These are phyloP conservation scores for Bufo bufo DNA, from an alignment of 2,113 vertebrate genomes.

Conservation along the genomic window DNA sequence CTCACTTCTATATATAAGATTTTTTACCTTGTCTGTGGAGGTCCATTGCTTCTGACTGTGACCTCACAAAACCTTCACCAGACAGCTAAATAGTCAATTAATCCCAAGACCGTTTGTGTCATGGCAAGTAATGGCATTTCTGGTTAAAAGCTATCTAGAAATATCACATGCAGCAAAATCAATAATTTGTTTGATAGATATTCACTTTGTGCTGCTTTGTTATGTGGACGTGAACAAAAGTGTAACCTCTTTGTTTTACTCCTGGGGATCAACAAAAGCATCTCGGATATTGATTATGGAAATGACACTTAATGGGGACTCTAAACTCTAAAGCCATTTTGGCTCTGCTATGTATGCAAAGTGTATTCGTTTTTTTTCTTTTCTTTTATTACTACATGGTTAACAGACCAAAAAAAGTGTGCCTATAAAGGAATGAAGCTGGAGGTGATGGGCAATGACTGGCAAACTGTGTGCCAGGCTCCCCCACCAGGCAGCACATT, in stretches of 20 bases:
- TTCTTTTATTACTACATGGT: slow-evolving; percentile 5
- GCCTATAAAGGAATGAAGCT: slow-evolving; percentile 15
- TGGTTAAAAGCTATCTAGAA: slow-evolving; percentile 27
- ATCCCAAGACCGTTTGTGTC: background rate
- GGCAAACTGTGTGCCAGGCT: slow-evolving; percentile 51
- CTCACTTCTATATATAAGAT: background rate
- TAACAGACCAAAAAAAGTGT: slow-evolving; percentile 26
- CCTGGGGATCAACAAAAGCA: slow-evolving; percentile 26
- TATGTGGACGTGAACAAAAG: background rate
- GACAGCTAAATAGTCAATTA: background rate
- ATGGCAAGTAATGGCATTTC: slow-evolving; percentile 15
- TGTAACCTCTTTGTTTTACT: slow-evolving; percentile 25
- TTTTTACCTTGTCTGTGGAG: background rate
- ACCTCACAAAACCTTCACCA: background rate
- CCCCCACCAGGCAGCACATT: slow-evolving; percentile 56
- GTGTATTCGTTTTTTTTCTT: background rate
- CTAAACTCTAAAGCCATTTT: background rate
- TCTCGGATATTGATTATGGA: slow-evolving; percentile 29
- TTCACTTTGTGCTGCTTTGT: slow-evolving; percentile 18
- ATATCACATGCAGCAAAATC: slow-evolving; percentile 19
- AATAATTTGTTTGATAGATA: slow-evolving; percentile 34
- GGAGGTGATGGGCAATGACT: slow-evolving; percentile 34
- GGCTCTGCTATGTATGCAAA: background rate
- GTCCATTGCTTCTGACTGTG: background rate
- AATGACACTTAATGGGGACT: slow-evolving; percentile 23